Base-by-base conservation (phyloP, 2,888 invertebrate genomes). In the Elmis aenea region DNA sequence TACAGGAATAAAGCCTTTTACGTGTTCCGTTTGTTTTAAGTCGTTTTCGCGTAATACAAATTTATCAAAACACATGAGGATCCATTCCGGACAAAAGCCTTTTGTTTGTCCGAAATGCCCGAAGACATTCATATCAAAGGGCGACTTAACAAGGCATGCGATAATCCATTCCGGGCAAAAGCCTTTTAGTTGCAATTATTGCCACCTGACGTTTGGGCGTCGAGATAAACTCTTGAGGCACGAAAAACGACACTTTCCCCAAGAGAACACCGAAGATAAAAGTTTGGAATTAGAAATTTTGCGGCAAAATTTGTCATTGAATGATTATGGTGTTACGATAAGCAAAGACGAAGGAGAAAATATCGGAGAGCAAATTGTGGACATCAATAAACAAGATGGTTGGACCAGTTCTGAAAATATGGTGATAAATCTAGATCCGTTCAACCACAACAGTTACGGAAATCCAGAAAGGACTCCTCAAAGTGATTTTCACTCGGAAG, bases 11-110 rank as follows among this genome's bases (percentile, higher is more conserved):
- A 75, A 84, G 46, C 85, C 85, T 1, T 85, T 77, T 59, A 80
- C 81, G 13, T 85, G 85, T 58, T 74, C 75, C 13, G 77, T 82
- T 46, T 85, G 85, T 56, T 71, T 75, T 18, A 85, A 85, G 62
- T 81, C 81, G 35, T 85, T 85, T 58, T 83, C 84, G 3, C 70
- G 85, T 13, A 85, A 83, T 50, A 83, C 83, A n/a, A 84, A 84
- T 63, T 68, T 84, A 22, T 83, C 83, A 36, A 84, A 84, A 59
- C 84, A 84, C 59, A 72, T 83, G 55, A 72, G 83, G 34, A 83
- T 83, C 26, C 84, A 84, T 64, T 78, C 78, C 18, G 80, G 82
- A 0, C 74, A 79, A 11, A 83, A 81, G 52, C 83, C 83, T 1
- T 81, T 81, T 61, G 81, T 82, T 1, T 85, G 85, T 54, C 77